Evolutionary conservation across 2,113 vertebrate species (phyloP).

Genomic region (Zosterops lateralis): DNA sequence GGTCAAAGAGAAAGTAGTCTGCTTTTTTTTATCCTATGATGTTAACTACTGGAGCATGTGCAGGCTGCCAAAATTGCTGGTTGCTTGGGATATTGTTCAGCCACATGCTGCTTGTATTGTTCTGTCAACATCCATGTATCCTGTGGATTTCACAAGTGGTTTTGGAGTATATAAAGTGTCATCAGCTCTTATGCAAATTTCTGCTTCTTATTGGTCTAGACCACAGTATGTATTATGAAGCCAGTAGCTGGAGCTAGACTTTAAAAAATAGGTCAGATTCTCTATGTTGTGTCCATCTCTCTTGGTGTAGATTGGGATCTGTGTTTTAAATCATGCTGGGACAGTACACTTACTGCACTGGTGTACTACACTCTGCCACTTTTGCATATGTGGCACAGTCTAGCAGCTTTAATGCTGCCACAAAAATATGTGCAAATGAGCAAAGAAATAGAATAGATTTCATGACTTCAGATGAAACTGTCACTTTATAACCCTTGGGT

Average conservation of each 20-base stretch:
- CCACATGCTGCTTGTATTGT: neutral
- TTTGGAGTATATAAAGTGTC: neutral
- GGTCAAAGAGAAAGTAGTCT: neutral
- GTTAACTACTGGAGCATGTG: neutral
- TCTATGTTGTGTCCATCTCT: neutral
- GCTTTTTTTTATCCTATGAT: neutral
- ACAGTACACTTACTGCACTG: neutral
- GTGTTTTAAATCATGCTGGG: neutral
- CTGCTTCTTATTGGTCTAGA: neutral
- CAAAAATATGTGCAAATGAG: neutral
- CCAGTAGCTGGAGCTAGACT: fast-evolving
- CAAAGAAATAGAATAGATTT: neutral
- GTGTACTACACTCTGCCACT: neutral
- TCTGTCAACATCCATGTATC: neutral
- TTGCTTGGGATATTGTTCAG: neutral
- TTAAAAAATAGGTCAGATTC: neutral
- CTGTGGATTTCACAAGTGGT: neutral
- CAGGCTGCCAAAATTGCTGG: neutral
- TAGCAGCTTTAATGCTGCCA: neutral
- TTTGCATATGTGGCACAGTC: fast-evolving
- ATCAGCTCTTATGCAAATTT: neutral
- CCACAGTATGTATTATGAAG: neutral
- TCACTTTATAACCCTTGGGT: neutral
- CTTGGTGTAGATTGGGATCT: neutral
- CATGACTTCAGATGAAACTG: neutral